Evolutionary conservation across 2,113 vertebrate species (phyloP).

Genomic region (Zapus hudsonius): DNA sequence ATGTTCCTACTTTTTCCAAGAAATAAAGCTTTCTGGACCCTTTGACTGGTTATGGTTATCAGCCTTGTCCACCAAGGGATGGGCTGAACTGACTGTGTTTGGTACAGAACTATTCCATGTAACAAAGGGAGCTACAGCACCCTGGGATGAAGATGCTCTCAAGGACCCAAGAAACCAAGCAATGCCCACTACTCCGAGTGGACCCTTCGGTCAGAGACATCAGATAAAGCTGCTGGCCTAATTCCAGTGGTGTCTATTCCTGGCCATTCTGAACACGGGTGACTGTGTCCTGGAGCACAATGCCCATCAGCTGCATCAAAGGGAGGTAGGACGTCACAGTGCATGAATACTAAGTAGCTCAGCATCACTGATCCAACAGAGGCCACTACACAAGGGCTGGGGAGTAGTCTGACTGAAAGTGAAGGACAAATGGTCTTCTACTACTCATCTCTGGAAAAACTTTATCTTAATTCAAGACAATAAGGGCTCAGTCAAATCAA

Average conservation of each 20-base stretch:
- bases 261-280: constrained; percentile 23
- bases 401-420: constrained; percentile 17
- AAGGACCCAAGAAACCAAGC: not conserved
- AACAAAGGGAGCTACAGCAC: not conserved
- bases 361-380: not conserved
- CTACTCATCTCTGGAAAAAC: constrained; percentile 17
- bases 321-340: not conserved
- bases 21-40: not conserved
- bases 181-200: not conserved
- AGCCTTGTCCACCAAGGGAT: not conserved
- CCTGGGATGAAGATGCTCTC: not conserved
- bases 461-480: not conserved
- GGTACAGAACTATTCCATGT: not conserved
- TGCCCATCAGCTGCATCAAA: not conserved
- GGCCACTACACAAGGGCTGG: not conserved
- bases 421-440: constrained; percentile 46
- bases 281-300: not conserved
- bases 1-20: not conserved
- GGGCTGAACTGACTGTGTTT: too few species aligned
- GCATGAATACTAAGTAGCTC: constrained; percentile 17
- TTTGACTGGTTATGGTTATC: not conserved
- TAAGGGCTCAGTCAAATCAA: not conserved
- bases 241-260: not conserved
- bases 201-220: not conserved
- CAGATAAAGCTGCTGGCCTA: not conserved